Evolutionary conservation across 2,113 vertebrate genomes (phyloP).

Genomic region (Tursiops truncatus): DNA sequence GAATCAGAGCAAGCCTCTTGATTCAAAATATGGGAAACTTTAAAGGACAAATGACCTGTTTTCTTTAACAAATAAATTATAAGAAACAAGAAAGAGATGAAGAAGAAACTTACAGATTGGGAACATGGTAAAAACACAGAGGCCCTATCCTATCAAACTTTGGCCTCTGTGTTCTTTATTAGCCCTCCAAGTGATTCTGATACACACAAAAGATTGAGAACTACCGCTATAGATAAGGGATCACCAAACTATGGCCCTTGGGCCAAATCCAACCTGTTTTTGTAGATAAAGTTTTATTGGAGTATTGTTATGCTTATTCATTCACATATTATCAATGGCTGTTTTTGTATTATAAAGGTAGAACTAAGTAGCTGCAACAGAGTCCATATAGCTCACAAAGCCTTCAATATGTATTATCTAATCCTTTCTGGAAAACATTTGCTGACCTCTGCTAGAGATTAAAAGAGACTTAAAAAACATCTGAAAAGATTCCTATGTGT

Average conservation of each 20-base stretch:
- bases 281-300: neutral
- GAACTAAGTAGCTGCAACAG: neutral
- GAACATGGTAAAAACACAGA: neutral
- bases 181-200: neutral
- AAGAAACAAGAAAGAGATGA: neutral
- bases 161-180: neutral
- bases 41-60: neutral
- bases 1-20: neutral
- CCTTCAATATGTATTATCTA: neutral
- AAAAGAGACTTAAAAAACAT: neutral
- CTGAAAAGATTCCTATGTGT: neutral
- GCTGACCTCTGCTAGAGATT: neutral
- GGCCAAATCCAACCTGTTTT: neutral
- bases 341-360: neutral
- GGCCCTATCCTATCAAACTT: neutral
- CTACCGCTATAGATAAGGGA: neutral
- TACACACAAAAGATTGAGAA: neutral
- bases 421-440: neutral
- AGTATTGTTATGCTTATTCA: neutral
- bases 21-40: neutral
- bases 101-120: neutral
- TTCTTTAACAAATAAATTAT: neutral
- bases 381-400: neutral
- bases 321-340: neutral
- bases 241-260: neutral